Evolutionary conservation across 2,113 vertebrate species (phyloP).

Genomic region (Engraulis encrasicolus): DNA sequence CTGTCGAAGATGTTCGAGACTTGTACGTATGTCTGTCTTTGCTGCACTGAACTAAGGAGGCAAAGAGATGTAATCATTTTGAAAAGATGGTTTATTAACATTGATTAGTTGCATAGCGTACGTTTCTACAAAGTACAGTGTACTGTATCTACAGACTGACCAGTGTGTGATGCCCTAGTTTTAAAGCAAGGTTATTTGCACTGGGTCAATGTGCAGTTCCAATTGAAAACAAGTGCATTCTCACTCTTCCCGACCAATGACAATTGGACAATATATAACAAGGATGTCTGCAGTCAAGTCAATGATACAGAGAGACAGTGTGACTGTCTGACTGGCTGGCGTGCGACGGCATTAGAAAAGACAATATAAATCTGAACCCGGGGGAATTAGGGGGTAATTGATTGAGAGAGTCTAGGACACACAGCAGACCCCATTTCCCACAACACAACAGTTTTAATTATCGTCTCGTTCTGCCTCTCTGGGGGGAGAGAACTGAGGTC

Average conservation of each 20-base stretch:
- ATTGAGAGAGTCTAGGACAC: neutral
- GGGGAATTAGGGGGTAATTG: neutral
- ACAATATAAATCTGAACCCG: neutral
- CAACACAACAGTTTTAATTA: neutral
- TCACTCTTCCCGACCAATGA: neutral
- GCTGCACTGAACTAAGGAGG: too few species aligned
- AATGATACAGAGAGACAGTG: neutral
- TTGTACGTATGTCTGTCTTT: too few species aligned
- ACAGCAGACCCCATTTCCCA: neutral
- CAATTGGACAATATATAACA: neutral
- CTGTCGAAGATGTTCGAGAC: too few species aligned
- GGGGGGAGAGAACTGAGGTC: neutral
- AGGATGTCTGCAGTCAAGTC: neutral
- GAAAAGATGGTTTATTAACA: neutral
- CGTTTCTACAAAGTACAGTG: too few species aligned
- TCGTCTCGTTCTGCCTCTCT: neutral
- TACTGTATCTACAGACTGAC: too few species aligned
- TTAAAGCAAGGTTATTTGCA: too few species aligned
- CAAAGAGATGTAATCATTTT: too few species aligned
- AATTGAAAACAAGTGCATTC: neutral
- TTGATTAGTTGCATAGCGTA: too few species aligned
- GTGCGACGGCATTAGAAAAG: neutral
- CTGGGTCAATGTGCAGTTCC: neutral
- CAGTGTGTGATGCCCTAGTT: too few species aligned
- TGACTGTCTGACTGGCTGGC: too few species aligned